Conservation (phyloP, 2,113 vertebrate genomes). For the Zapus hudsonius region DNA sequence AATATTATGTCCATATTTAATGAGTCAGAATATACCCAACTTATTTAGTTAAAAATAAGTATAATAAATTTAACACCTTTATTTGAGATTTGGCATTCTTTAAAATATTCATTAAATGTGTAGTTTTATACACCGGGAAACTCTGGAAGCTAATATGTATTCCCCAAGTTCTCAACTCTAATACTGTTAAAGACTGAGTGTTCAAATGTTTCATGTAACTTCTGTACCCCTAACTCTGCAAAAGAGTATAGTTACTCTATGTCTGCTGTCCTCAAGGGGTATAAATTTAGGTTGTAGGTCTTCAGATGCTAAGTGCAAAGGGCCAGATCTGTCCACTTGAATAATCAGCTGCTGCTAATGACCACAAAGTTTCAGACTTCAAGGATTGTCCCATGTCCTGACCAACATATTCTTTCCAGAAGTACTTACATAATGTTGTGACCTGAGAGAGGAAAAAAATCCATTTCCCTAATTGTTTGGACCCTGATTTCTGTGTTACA, state of each 20-base stretch:
- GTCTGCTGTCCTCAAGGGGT: neutral
- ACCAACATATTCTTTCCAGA: neutral
- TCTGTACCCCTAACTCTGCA: slow-evolving; percentile 8
- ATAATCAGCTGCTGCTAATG: neutral
- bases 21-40: neutral
- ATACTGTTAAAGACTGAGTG: neutral
- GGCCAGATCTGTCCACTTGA: neutral
- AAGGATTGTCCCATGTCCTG: neutral
- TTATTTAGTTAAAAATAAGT: slow-evolving; percentile 35
- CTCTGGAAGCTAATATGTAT: neutral
- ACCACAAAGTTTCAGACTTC: neutral
- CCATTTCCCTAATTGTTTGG: neutral
- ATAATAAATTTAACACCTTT: neutral
- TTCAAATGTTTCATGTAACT: neutral
- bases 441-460: neutral
- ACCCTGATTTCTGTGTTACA: neutral
- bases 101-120: neutral
- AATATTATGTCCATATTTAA: neutral
- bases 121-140: slow-evolving; percentile 23
- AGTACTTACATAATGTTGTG: neutral
- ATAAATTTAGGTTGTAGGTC: neutral
- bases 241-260: neutral
- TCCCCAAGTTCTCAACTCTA: neutral
- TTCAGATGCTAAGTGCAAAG: neutral
- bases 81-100: neutral